phyloP scores from a whole-genome alignment of 2,113 vertebrate genomes.

The Patagioenas fasciata region DNA sequence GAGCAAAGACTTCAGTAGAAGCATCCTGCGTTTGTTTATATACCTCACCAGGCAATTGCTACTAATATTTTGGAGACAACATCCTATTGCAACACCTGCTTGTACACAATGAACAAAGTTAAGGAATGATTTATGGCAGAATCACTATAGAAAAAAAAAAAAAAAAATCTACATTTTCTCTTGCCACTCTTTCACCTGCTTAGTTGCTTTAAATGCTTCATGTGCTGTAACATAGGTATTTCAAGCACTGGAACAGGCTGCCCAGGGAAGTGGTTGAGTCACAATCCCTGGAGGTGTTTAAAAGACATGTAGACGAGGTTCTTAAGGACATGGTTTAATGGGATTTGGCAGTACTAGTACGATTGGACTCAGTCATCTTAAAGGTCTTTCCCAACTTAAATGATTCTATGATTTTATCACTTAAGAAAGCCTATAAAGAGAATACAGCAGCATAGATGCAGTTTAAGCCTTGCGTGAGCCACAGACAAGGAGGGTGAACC shows the following conservation, averaged over 20 bases:
- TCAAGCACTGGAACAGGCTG: not conserved
- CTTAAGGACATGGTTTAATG: not conserved
- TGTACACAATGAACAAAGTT: not conserved
- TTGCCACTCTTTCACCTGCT: not conserved
- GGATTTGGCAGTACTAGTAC: too few species aligned
- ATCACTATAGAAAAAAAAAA: not conserved
- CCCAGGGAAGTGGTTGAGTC: not conserved
- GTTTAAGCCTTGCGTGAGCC: rapidly evolving
- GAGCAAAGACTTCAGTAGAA: not conserved
- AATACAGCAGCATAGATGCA: not conserved
- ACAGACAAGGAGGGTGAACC: rapidly evolving
- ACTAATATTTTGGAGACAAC: not conserved
- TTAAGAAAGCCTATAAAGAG: not conserved
- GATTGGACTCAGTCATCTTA: too few species aligned
- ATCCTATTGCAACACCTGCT: not conserved
- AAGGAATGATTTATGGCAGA: not conserved
- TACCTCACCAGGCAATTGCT: not conserved
- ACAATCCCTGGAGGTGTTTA: not conserved
- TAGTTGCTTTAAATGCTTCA: not conserved
- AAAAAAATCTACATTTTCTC: not conserved
- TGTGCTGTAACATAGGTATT: rapidly evolving
- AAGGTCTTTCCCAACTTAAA: too few species aligned
- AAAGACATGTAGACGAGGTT: not conserved
- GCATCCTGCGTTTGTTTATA: not conserved
- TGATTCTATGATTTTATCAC: not conserved